Conservation (phyloP, 2,888 invertebrate genomes). For the Shargacucullia verbasci region DNA sequence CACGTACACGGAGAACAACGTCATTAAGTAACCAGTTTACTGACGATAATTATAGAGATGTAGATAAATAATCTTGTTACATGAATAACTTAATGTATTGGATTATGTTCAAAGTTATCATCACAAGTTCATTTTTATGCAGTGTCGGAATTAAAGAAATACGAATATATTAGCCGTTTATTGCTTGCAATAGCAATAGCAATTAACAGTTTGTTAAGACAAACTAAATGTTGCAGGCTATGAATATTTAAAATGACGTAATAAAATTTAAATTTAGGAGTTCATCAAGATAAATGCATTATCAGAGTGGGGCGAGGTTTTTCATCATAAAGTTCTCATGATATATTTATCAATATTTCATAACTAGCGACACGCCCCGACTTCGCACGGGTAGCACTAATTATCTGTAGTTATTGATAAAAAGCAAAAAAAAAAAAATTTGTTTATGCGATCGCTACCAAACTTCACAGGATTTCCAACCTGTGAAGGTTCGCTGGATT, state of each 20-base stretch:
- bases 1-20: slow-evolving; percentile 32
- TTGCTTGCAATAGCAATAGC: slow-evolving; percentile 6
- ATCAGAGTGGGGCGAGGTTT: too few species aligned
- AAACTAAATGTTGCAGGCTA: slow-evolving; percentile 6
- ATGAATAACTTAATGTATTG: slow-evolving; percentile 39
- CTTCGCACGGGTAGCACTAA: too few species aligned
- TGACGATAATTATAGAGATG: slow-evolving; percentile 36
- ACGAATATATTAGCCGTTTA: slow-evolving; percentile 12
- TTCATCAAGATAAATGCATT: slow-evolving; percentile 15
- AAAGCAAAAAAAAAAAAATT: too few species aligned
- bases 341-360: too few species aligned
- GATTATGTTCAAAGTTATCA: slow-evolving; percentile 36
- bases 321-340: too few species aligned
- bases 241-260: slow-evolving; percentile 20
- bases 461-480: too few species aligned
- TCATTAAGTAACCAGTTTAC: slow-evolving; percentile 47
- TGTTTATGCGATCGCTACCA: too few species aligned
- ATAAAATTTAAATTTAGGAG: slow-evolving; percentile 28
- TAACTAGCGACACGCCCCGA: too few species aligned
- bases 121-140: slow-evolving; percentile 24
- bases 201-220: slow-evolving; percentile 18
- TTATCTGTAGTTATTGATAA: too few species aligned
- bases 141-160: slow-evolving; percentile 8
- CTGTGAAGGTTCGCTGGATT: too few species aligned
- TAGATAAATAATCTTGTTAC: slow-evolving; percentile 45